These are phyloP conservation scores for Orthosia gothica DNA, from an alignment of 2,888 invertebrate genomes.

Conservation along the genomic window DNA sequence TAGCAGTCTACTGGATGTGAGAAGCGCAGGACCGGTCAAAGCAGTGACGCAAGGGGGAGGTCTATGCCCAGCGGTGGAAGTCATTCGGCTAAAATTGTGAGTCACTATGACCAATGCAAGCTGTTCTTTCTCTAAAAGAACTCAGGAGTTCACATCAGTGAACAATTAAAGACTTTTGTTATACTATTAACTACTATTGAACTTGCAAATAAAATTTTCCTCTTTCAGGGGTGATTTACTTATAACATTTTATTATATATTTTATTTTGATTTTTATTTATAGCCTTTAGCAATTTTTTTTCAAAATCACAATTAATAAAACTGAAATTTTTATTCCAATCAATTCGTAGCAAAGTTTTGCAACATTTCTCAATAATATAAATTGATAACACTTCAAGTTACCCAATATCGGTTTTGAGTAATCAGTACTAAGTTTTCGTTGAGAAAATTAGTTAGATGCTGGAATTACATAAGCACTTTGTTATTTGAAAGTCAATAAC, in stretches of 20 bases:
- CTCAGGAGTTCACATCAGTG: neutral
- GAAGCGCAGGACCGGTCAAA: neutral
- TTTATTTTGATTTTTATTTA: no score
- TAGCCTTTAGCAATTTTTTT: neutral
- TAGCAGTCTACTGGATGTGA: neutral
- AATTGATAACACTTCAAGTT: constrained; percentile 38
- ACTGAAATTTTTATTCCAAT: neutral
- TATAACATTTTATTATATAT: no score
- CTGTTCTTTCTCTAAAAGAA: no score
- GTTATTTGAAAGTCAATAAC: constrained; percentile 46
- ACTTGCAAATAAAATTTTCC: no score
- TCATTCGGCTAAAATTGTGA: neutral
- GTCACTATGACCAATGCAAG: neutral
- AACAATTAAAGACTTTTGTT: neutral
- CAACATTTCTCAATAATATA: constrained; percentile 44
- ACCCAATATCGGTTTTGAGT: constrained; percentile 32
- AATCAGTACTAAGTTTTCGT: constrained; percentile 52
- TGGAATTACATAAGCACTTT: constrained; percentile 31
- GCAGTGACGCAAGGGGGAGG: neutral
- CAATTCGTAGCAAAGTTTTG: constrained; percentile 29
- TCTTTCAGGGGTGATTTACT: no score
- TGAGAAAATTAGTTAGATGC: constrained; percentile 32
- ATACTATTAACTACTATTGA: neutral
- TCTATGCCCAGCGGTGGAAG: neutral
- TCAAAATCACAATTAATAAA: neutral